These are phyloP conservation scores for Drosophila greeni DNA, from an alignment of 2,888 invertebrate species.

Conservation along the genomic window DNA sequence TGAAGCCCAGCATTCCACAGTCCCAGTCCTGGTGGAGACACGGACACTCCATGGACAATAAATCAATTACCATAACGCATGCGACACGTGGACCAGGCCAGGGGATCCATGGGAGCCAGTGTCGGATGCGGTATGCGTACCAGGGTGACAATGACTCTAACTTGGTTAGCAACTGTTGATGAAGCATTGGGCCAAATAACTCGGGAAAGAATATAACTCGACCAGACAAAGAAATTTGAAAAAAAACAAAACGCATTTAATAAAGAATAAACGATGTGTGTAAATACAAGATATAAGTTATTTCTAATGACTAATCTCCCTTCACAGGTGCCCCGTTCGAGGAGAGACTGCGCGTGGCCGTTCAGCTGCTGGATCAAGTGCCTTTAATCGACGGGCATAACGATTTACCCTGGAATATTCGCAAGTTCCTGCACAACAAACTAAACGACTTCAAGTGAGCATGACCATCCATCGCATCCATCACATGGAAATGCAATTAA, in stretches of 20 bases:
- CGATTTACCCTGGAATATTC: constrained; percentile 93
- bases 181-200: constrained; percentile 3
- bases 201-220: background rate
- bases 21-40: constrained; percentile 1
- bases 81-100: constrained; percentile 50
- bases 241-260: background rate
- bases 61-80: constrained; percentile 72
- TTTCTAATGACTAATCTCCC: background rate
- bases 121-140: constrained; percentile 14
- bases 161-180: constrained; percentile 54
- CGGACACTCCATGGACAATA: constrained; percentile 55
- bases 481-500: constrained; percentile 47
- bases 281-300: background rate
- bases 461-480: constrained; percentile 16
- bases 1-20: constrained; percentile 5
- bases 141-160: constrained; percentile 52
- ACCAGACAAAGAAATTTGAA: background rate
- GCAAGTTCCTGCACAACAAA: constrained; percentile 93
- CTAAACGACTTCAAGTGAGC: constrained; percentile 88
- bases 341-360: constrained; percentile 86
- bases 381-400: constrained; percentile 93
- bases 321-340: constrained; percentile 84
- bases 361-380: constrained; percentile 86
- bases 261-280: background rate
- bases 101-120: constrained; percentile 19